Conservation (phyloP, 2,888 invertebrate genomes). For the Aplocera efformata region DNA sequence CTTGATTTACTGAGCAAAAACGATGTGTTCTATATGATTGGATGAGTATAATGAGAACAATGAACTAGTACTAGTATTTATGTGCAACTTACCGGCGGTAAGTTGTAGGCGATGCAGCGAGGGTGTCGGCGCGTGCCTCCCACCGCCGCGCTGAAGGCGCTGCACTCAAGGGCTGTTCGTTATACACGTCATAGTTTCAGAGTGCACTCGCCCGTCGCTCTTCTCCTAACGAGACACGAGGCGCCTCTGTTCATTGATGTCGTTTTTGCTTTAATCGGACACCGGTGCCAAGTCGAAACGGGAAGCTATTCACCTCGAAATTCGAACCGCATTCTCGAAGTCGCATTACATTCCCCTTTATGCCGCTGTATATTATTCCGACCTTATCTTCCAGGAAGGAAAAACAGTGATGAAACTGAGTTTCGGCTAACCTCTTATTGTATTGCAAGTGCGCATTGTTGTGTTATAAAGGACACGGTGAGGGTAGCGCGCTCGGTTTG, state of each 20-base stretch:
- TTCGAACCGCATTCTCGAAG: slow-evolving; percentile 28
- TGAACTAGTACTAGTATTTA: slow-evolving; percentile 6
- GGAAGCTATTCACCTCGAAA: slow-evolving; percentile 32
- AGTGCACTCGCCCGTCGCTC: slow-evolving; percentile 66
- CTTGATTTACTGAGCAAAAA: too few species aligned
- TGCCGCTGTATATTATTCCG: slow-evolving; percentile 26
- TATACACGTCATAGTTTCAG: slow-evolving; percentile 66
- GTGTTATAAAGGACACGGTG: slow-evolving; percentile 62
- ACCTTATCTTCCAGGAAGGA: slow-evolving; percentile 46
- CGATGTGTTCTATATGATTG: too few species aligned
- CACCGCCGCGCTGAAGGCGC: slow-evolving; percentile 43
- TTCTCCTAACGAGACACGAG: slow-evolving; percentile 64
- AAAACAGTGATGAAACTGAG: slow-evolving; percentile 50
- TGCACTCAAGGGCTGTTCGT: slow-evolving; percentile 67
- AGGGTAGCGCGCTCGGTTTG: slow-evolving; percentile 60
- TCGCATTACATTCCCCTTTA: slow-evolving; percentile 28
- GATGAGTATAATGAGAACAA: neutral
- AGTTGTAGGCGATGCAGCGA: slow-evolving; percentile 40
- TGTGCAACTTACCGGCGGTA: slow-evolving; percentile 6
- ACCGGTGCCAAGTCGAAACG: slow-evolving; percentile 46
- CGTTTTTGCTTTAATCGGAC: slow-evolving; percentile 57
- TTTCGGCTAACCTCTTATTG: slow-evolving; percentile 60
- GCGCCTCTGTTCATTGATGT: slow-evolving; percentile 65
- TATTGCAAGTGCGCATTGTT: slow-evolving; percentile 67
- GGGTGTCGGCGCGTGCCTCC: slow-evolving; percentile 56